Evolutionary conservation across 2,113 vertebrate species (phyloP).

Genomic region (Thomomys bottae): DNA sequence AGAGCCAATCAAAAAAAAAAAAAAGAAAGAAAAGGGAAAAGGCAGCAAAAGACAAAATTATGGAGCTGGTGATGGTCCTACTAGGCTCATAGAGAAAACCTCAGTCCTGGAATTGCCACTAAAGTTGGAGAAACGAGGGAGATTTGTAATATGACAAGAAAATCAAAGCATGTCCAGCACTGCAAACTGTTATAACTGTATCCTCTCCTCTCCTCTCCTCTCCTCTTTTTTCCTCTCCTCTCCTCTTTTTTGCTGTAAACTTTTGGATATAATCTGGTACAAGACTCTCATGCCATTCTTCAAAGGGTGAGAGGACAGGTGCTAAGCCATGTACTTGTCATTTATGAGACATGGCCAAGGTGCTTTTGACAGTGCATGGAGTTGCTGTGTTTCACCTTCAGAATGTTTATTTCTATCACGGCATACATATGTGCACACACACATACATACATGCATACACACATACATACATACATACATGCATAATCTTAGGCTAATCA

Average conservation of each 20-base stretch:
- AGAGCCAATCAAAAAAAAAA: neutral
- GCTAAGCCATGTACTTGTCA: neutral
- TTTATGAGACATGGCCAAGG: neutral
- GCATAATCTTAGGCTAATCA: neutral
- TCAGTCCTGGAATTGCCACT: conserved; percentile 17
- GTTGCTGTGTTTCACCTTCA: neutral
- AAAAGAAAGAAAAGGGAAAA: neutral
- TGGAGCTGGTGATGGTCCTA: neutral
- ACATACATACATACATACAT: neutral
- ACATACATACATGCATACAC: neutral
- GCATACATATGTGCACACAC: neutral
- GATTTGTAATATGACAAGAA: conserved; percentile 74
- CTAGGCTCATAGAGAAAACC: conserved; percentile 26
- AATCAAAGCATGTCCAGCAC: conserved; percentile 57
- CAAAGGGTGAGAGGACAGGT: conserved; percentile 13
- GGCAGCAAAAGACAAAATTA: neutral
- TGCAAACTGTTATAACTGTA: conserved; percentile 32
- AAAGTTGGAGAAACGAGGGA: conserved; percentile 58
- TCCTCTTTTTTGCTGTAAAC: neutral
- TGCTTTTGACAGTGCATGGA: neutral
- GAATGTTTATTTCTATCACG: neutral
- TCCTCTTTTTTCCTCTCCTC: neutral
- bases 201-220: neutral
- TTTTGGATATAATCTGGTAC: conserved; percentile 4
- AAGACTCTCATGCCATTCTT: neutral